These are phyloP conservation scores for Apodemia hepburni DNA, from an alignment of 2,888 invertebrate genomes.

Conservation along the genomic window DNA sequence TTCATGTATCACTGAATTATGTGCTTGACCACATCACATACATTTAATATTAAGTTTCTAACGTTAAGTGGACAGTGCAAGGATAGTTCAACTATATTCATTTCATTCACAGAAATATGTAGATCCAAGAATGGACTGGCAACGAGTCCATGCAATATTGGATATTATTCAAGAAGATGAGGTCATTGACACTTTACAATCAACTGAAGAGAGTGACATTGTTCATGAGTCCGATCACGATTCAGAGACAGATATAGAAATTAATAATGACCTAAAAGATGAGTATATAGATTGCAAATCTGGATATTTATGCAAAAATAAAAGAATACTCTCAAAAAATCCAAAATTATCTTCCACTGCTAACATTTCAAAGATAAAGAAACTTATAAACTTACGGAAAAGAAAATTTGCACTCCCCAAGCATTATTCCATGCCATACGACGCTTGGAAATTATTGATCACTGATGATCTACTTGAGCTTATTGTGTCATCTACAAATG, in stretches of 20 bases:
- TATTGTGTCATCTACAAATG: constrained; percentile 64
- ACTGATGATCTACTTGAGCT: constrained; percentile 62
- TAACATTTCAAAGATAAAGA: constrained; percentile 42
- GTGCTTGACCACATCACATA: not conserved
- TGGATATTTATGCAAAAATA: constrained; percentile 57
- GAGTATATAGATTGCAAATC: constrained; percentile 47
- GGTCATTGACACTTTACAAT: constrained; percentile 64
- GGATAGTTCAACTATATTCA: constrained; percentile 70
- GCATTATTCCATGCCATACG: constrained; percentile 49
- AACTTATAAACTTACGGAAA: constrained; percentile 44
- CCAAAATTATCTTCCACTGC: constrained; percentile 41
- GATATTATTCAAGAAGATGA: constrained; percentile 68
- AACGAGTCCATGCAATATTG: constrained; percentile 71
- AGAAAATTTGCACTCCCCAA: constrained; percentile 38
- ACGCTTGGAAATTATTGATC: constrained; percentile 64
- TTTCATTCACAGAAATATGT: constrained; percentile 74
- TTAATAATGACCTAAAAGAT: constrained; percentile 48
- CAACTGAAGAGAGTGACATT: constrained; percentile 60
- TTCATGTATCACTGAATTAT: not conserved
- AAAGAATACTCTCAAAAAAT: constrained; percentile 45
- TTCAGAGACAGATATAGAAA: constrained; percentile 61
- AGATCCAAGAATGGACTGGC: constrained; percentile 76
- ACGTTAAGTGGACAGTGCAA: constrained; percentile 33
- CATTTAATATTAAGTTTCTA: constrained; percentile 20
- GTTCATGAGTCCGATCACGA: constrained; percentile 64